Conservation (phyloP, 2,113 vertebrate species). For the Heliornis fulica region DNA sequence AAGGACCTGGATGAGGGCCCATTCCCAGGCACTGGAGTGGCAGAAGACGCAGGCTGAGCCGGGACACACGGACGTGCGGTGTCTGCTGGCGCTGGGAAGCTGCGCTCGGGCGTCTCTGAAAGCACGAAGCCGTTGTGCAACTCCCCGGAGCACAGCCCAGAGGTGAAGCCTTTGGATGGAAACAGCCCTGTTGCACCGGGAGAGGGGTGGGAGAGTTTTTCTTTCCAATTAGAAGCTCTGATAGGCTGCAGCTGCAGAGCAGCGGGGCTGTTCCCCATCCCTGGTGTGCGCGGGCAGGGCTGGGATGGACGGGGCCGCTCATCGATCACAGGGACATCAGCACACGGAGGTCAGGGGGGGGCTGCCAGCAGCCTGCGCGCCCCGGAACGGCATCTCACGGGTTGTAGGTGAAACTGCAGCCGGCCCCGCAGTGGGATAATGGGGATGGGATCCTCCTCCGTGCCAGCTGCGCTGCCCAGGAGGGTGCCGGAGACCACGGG, state of each 20-base stretch:
- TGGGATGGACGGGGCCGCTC: not conserved
- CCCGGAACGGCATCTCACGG: rapidly evolving
- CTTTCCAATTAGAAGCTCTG: not conserved
- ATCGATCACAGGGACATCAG: not conserved
- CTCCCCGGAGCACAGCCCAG: rapidly evolving
- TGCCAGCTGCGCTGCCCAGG: rapidly evolving
- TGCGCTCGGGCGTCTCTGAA: rapidly evolving
- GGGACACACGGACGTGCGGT: rapidly evolving
- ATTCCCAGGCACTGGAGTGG: not conserved
- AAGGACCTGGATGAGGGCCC: not conserved
- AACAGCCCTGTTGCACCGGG: rapidly evolving
- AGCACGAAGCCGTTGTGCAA: not conserved
- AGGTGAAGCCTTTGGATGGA: not conserved
- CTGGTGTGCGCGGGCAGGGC: not conserved
- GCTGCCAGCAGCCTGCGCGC: not conserved
- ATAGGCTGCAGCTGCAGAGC: not conserved
- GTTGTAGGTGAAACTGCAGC: not conserved
- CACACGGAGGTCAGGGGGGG: rapidly evolving
- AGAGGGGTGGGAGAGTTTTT: not conserved
- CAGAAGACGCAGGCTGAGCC: not conserved
- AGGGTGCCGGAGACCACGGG: rapidly evolving
- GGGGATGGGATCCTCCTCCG: too few relatives aligned
- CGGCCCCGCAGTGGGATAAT: rapidly evolving
- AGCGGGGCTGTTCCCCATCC: not conserved
- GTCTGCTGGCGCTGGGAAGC: not conserved